Percentiles rank a stretch among this genome's conserved stretches.
Conservation (phyloP, 2,113 vertebrate genomes). For the Anolis carolinensis region DNA sequence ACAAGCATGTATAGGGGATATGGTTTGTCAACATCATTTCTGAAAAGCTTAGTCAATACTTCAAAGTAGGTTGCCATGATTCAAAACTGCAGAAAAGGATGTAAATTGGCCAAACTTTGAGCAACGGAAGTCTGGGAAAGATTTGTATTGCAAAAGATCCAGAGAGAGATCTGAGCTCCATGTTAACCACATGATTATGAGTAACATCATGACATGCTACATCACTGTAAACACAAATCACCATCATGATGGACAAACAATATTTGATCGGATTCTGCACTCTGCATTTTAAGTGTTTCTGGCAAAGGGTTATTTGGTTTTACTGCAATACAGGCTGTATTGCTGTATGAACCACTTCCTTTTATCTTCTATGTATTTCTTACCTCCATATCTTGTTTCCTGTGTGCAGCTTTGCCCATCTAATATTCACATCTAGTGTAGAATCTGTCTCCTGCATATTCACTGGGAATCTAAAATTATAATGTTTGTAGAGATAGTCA, state of each 20-base stretch:
- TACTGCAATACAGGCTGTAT: background rate
- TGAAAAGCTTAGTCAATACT: background rate
- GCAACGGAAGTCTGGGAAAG: background rate
- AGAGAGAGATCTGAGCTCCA: background rate
- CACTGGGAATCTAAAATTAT: slow-evolving; percentile 65
- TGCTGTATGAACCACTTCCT: background rate
- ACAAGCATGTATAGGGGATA: background rate
- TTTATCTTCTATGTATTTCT: background rate
- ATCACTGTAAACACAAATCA: background rate
- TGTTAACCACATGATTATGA: slow-evolving; percentile 18
- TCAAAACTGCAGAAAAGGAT: background rate
- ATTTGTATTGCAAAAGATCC: slow-evolving; percentile 12
- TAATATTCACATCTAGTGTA: slow-evolving; percentile 35
- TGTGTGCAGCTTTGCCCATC: slow-evolving; percentile 68
- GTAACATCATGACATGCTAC: background rate
- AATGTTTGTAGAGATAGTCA: slow-evolving; percentile 46
- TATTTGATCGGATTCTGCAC: background rate
- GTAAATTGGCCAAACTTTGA: background rate
- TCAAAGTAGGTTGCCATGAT: background rate
- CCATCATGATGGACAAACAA: background rate
- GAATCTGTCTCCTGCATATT: slow-evolving; percentile 56
- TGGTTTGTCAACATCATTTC: background rate
- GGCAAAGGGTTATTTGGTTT: background rate
- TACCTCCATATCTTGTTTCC: slow-evolving; percentile 64
- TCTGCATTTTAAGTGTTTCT: background rate